Conservation (phyloP, 1,140 invertebrate genomes). For the Coelopa frigida region DNA sequence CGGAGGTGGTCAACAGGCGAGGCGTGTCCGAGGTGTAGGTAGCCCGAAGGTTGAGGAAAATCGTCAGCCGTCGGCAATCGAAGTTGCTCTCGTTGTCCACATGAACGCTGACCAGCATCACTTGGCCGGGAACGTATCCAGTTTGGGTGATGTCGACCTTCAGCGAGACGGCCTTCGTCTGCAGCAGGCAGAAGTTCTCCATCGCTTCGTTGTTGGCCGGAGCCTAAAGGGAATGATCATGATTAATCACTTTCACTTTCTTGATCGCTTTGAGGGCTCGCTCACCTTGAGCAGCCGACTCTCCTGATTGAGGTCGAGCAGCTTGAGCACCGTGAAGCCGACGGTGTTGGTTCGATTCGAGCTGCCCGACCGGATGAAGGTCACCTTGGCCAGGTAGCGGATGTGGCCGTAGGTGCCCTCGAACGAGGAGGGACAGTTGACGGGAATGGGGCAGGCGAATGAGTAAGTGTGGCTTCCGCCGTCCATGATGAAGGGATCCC, state of each 20-base stretch:
- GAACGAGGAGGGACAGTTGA: conserved; percentile 46
- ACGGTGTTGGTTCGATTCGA: conserved; percentile 38
- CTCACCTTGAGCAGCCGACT: conserved; percentile 21
- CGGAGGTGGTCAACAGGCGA: conserved; percentile 32
- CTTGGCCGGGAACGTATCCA: conserved; percentile 40
- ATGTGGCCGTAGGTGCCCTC: conserved; percentile 40
- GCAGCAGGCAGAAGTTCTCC: conserved; percentile 33
- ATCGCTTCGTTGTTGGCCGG: conserved; percentile 29
- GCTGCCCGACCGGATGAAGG: conserved; percentile 25
- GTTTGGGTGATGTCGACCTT: conserved; percentile 35
- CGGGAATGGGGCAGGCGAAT: conserved; percentile 53
- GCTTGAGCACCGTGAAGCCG: conserved; percentile 36
- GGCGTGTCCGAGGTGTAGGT: conserved; percentile 48
- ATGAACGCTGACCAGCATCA: conserved; percentile 30
- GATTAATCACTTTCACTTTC: not conserved
- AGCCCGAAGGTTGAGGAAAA: conserved; percentile 45
- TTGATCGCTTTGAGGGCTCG: not conserved
- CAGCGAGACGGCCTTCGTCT: conserved; percentile 25
- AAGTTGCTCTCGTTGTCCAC: conserved; percentile 46
- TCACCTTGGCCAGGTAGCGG: conserved; percentile 35
- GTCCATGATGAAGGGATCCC: conserved; percentile 47
- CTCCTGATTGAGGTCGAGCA: conserved; percentile 35
- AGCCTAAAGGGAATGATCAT: conserved; percentile 17
- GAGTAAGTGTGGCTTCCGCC: conserved; percentile 52
- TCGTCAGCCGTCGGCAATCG: conserved; percentile 46